Percentiles rank a stretch among this genome's conserved stretches.
Evolutionary conservation across 2,113 vertebrate genomes (phyloP).

Genomic region (Protobothrops flavoviridis): DNA sequence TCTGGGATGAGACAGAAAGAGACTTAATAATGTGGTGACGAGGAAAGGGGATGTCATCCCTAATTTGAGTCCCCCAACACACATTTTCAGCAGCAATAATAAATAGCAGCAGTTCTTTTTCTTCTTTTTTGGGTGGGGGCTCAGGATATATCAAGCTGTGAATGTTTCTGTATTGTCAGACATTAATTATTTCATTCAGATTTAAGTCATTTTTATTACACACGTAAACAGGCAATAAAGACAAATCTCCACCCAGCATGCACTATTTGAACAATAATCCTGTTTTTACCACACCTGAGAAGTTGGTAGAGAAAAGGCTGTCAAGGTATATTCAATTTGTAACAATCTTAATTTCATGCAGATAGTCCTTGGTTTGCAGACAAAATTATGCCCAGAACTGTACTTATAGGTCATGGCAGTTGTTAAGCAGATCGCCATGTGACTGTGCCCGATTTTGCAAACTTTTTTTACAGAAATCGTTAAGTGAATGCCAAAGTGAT

Average conservation of each 20-base stretch:
- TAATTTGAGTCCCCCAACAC: conserved; percentile 27
- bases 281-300: not conserved
- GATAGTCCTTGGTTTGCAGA: not conserved
- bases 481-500: not conserved
- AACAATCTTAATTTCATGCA: not conserved
- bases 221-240: conserved; percentile 38
- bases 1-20: conserved; percentile 57
- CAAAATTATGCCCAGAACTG: not conserved
- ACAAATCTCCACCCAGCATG: conserved; percentile 31
- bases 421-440: not conserved
- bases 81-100: not conserved
- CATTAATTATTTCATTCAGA: conserved; percentile 44
- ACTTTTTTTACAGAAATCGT: not conserved
- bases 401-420: not conserved
- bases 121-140: not conserved
- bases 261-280: conserved; percentile 38
- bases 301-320: not conserved
- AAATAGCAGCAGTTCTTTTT: not conserved
- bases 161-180: conserved; percentile 46
- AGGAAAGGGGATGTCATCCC: conserved; percentile 52
- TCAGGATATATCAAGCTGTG: conserved; percentile 39
- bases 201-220: conserved; percentile 43
- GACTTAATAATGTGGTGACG: conserved; percentile 55
- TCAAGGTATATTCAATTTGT: not conserved
- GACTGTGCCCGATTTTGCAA: not conserved